A percentile compares a stretch with the other conserved stretches of the same genome.
Conservation (phyloP, 2,113 vertebrate genomes). For the Pleuronectes platessa region DNA sequence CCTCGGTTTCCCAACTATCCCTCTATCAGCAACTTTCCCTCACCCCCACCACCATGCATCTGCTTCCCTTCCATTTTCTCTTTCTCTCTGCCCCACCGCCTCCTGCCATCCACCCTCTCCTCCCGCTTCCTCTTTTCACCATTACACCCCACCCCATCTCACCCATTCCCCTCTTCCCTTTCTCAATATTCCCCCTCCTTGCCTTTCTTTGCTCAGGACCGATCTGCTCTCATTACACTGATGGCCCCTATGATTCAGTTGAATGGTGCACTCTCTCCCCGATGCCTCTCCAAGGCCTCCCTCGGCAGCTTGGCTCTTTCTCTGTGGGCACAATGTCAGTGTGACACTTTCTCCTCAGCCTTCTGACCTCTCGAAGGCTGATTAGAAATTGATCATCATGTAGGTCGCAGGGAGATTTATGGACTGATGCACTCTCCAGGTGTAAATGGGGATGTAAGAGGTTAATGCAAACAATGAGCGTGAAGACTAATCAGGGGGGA, state of each 20-base stretch:
- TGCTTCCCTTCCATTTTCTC: background rate
- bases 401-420: conserved; percentile 32
- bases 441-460: conserved; percentile 14
- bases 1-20: conserved; percentile 15
- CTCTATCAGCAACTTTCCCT: conserved; percentile 31
- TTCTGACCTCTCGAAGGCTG: conserved; percentile 30
- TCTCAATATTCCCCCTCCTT: conserved; percentile 4
- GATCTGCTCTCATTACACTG: conserved; percentile 83
- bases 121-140: conserved; percentile 19
- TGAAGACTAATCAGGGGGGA: background rate
- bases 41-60: conserved; percentile 28
- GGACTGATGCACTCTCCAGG: conserved; percentile 12
- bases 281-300: conserved; percentile 64
- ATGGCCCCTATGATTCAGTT: conserved; percentile 85
- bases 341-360: conserved; percentile 55
- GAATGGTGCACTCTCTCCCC: conserved; percentile 66
- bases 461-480: background rate
- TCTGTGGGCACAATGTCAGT: conserved; percentile 49
- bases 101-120: conserved; percentile 16
- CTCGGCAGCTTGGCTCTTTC: conserved; percentile 53
- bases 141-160: background rate
- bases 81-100: conserved; percentile 1
- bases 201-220: conserved; percentile 61
- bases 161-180: background rate
- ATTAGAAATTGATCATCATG: conserved; percentile 21